phyloP scores from a whole-genome alignment of 2,113 vertebrate genomes.

The Polyodon spathula region DNA sequence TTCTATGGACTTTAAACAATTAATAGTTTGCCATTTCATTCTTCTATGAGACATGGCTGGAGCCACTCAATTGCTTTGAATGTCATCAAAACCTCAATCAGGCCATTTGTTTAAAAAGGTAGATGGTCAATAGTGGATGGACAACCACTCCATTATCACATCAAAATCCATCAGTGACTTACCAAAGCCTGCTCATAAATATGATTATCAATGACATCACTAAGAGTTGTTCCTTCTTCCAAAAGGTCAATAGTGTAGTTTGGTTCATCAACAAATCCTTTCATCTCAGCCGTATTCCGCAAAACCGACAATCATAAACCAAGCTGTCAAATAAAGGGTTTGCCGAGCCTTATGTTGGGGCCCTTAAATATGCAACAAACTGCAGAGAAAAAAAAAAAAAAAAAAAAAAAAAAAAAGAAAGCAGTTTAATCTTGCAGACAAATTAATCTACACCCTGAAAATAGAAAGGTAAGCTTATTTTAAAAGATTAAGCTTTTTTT shows the following conservation, averaged over 20 bases:
- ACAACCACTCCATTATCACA: not conserved
- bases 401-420: not conserved
- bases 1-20: too few relatives aligned
- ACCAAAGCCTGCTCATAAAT: constrained; percentile 88
- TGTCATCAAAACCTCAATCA: too few relatives aligned
- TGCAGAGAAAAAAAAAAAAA: constrained; percentile 34
- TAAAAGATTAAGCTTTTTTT: too few relatives aligned
- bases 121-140: too few relatives aligned
- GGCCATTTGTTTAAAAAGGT: too few relatives aligned
- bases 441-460: not conserved
- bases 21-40: too few relatives aligned
- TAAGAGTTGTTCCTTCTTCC: constrained; percentile 75
- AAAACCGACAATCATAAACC: constrained; percentile 91
- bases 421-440: constrained; percentile 2
- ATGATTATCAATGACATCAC: constrained; percentile 86
- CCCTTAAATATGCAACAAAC: constrained; percentile 96
- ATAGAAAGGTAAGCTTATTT: too few relatives aligned
- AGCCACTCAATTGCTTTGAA: too few relatives aligned
- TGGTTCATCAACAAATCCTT: constrained; percentile 83
- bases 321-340: constrained; percentile 69
- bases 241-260: constrained; percentile 83
- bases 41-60: too few relatives aligned
- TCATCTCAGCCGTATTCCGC: constrained; percentile 91
- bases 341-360: constrained; percentile 73
- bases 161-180: constrained; percentile 44